Percentiles rank a stretch among this genome's conserved stretches.
Evolutionary conservation across 2,797 vertebrate genomes (phyloP).

Genomic region (Danionella dracula): DNA sequence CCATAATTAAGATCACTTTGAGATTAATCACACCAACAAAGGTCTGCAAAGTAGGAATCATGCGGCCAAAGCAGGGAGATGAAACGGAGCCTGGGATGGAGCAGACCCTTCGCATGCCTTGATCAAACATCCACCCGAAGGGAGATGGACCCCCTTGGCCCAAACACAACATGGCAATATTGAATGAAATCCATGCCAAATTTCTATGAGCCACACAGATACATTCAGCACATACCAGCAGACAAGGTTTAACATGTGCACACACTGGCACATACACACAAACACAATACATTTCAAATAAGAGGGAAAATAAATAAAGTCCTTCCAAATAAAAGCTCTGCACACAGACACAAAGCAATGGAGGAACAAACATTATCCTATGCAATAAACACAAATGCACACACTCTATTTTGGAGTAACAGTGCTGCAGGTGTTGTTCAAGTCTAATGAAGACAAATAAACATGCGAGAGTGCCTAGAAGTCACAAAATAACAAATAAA

Average conservation of each 20-base stretch:
- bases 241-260: slow-evolving; percentile 7
- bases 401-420: slow-evolving; percentile 34
- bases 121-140: slow-evolving; percentile 59
- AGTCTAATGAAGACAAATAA: slow-evolving; percentile 54
- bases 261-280: not conserved
- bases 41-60: slow-evolving; percentile 60
- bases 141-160: slow-evolving; percentile 36
- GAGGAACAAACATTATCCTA: slow-evolving; percentile 38
- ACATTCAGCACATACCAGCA: not conserved
- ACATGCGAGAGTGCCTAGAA: slow-evolving; percentile 40
- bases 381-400: slow-evolving; percentile 38
- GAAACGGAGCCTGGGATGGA: slow-evolving; percentile 67
- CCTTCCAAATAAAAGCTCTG: slow-evolving; percentile 33
- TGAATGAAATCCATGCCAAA: not conserved
- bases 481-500: slow-evolving; percentile 48
- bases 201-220: not conserved
- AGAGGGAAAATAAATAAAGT: slow-evolving; percentile 40
- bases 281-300: slow-evolving; percentile 30
- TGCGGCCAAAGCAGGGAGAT: slow-evolving; percentile 66
- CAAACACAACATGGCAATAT: not conserved
- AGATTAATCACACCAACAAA: slow-evolving; percentile 78
- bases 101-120: slow-evolving; percentile 55
- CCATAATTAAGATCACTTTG: slow-evolving; percentile 79
- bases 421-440: slow-evolving; percentile 47
- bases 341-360: slow-evolving; percentile 20